Base-by-base conservation (phyloP, 2,797 vertebrate genomes). In the Liasis olivaceus region DNA sequence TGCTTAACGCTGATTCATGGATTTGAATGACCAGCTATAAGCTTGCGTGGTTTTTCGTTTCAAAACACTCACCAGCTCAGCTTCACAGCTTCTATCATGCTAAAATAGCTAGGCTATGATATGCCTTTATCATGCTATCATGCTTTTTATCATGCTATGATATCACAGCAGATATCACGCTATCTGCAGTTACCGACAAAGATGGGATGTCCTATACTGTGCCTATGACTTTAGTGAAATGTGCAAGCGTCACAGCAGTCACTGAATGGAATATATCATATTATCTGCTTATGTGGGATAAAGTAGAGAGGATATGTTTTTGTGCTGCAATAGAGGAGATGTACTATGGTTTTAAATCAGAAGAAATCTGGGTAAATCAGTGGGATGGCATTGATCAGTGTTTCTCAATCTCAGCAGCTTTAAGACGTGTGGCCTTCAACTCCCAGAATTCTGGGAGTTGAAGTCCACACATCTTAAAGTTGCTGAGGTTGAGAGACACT, bases 31-130 rank as follows among this genome's bases (percentile, higher is more conserved):
- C n/a, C 62, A 66, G 62, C 90, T 56, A 85, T 26, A 13, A 66
- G 28, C 17, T 54, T 58, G 36, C 69, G 24, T 60, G 88, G 6
- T 31, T 90, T 87, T 93, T 95, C 31, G 56, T 92, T 95, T 85
- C 54, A 87, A 89, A 95, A 87, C 89, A 22, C 15, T 85, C 93
- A 28, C 92, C 31, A 85, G 58, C 85, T 47, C 90, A 77, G 88
- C 72, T 91, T 94, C 87, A 60, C 42, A 93, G 26, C 36, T 92
- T 94, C 0, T 85, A 5, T 63, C 87, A 17, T 92, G 1, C 58
- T 84, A 88, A 42, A 42, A 42, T 42, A 42, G 36, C 36, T 42
- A 42, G 36, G 36, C 36, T 42, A 42, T 42, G 36, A 42, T 42
- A 42, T 42, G 36, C 36, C 36, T 42, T 42, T 42, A 42, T 42